A percentile compares a stretch with the other conserved stretches of the same genome.
Conservation (phyloP, 2,113 vertebrate genomes). For the Ranitomeya variabilis region DNA sequence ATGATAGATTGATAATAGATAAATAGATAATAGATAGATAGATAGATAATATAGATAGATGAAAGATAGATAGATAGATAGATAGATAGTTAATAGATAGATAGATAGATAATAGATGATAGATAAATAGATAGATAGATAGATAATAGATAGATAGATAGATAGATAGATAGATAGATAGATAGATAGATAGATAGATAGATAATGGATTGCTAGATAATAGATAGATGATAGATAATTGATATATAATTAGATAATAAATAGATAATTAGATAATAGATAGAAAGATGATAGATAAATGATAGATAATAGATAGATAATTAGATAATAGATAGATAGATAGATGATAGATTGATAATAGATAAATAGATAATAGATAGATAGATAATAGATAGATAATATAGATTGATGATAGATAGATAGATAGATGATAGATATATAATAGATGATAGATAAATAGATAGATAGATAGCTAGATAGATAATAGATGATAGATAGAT, state of each 20-base stretch:
- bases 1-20: constrained; percentile 7
- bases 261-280: neutral
- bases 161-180: neutral
- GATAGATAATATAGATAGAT: constrained; percentile 17
- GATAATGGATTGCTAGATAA: neutral
- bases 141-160: neutral
- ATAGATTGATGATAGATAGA: neutral
- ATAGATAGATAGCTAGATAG: neutral
- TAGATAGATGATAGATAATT: neutral
- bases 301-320: neutral
- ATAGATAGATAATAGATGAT: neutral
- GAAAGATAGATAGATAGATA: neutral
- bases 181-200: no score
- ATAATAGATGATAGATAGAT: neutral
- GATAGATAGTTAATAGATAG: no score
- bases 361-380: neutral
- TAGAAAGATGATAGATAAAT: no score
- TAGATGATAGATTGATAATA: neutral
- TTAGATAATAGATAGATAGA: constrained; percentile 13
- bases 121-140: no score
- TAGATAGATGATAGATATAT: no score
- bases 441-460: constrained; percentile 9
- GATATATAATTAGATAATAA: neutral
- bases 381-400: neutral
- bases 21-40: neutral